Evolutionary conservation across 2,797 vertebrate species (phyloP), one percentile per base, ranked within the genome.

Genomic region (Okamejei kenojei): DNA sequence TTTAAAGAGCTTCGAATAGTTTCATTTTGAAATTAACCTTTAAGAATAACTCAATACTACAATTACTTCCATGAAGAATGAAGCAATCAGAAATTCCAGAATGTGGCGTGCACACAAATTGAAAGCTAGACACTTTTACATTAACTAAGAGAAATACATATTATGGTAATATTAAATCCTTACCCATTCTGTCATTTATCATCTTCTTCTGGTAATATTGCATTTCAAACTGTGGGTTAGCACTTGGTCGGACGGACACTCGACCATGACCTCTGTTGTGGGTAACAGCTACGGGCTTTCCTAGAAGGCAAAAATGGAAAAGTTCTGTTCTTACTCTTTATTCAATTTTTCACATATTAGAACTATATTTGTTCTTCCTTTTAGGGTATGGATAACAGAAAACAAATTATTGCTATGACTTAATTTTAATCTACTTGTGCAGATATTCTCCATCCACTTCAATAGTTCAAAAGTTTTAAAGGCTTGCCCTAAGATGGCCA

Each of bases 231-330:
- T 97, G 97, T 82, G 97, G 97, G 95, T 99, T 97, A 94, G 97
- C 95, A 35, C 98, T 98, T 6, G 98, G 97, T 93, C 98, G 97
- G 38, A 96, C 94, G 1, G 96, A 95, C 77, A 97, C 97, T 93
- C 95, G 96, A 93, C 97, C 97, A n/a, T 96, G 97, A 93, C 99
- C 99, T 93, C 97, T 98, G 96, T 98, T 99, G 96, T 98, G 99
- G 93, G 99, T 99, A 93, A 99, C 99, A 94, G 98, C 99, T 77
- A 99, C 98, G 26, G 98, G 98, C 94, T 98, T 99, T 94, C 98
- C 99, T 99, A 94, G 32, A 93, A 81, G 23, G 38, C 71, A 92
- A 9, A 92, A 92, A 92, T 73, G 13, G 26, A 92, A 73, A 68
- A 76, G 13, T 1, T 76, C 11, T 76, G 68, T 71, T 71, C 35